Conservation (phyloP, 2,888 invertebrate species). For the Junonia oenone region DNA sequence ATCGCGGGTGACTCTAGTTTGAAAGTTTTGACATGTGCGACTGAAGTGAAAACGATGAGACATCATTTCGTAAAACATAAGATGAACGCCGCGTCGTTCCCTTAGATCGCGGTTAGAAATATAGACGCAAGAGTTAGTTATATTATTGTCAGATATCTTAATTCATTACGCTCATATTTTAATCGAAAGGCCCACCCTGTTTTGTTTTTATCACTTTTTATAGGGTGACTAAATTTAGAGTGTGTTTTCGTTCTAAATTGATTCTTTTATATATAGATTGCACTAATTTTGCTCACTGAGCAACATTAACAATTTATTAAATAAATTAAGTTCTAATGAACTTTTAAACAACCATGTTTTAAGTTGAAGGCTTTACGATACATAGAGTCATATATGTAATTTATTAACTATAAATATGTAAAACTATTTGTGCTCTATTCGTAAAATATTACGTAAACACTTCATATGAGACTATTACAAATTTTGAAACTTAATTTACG, state of each 20-base stretch:
- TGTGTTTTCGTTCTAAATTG: conserved; percentile 5
- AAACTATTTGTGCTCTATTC: conserved; percentile 52
- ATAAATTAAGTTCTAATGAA: conserved; percentile 21
- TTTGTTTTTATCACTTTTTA: conserved; percentile 49
- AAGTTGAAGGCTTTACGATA: conserved; percentile 40
- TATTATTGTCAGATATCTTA: conserved; percentile 74
- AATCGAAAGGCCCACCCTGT: conserved; percentile 53
- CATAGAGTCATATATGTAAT: conserved; percentile 13
- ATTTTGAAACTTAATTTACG: no score
- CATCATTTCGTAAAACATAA: conserved; percentile 6
- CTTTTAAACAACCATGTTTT: conserved; percentile 24
- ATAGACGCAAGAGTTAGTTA: conserved; percentile 45
- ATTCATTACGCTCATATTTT: conserved; percentile 57
- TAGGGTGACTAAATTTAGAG: conserved; percentile 27
- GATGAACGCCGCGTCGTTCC: background rate
- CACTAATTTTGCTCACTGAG: conserved; percentile 17
- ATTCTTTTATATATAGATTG: conserved; percentile 9
- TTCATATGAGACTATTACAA: conserved; percentile 2
- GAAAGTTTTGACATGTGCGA: conserved; percentile 4
- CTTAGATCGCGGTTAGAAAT: conserved; percentile 20
- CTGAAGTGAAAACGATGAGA: conserved; percentile 24
- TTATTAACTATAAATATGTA: conserved; percentile 18
- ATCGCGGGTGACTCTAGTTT: conserved; percentile 15
- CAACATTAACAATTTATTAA: conserved; percentile 18
- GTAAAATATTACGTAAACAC: conserved; percentile 40